These are phyloP conservation scores for Anas platyrhynchos DNA, from an alignment of 2,113 vertebrate species.

Conservation along the genomic window DNA sequence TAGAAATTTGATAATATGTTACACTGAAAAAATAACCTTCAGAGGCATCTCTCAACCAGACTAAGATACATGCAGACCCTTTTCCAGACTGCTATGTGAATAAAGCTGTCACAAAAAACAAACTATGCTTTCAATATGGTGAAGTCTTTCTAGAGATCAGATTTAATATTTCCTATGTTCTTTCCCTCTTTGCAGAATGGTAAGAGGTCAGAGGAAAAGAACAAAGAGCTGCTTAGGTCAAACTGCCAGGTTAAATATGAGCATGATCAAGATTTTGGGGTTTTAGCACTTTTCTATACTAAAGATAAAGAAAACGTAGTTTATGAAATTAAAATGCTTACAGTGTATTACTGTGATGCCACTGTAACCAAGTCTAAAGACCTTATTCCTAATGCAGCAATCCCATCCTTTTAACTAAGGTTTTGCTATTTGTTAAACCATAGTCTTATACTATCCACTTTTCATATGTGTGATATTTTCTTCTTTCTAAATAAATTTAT, in stretches of 20 bases:
- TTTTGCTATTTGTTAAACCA: neutral
- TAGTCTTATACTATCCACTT: neutral
- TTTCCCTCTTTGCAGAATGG: neutral
- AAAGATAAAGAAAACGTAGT: neutral
- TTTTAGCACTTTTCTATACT: neutral
- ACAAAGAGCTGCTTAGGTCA: neutral
- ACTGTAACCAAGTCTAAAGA: neutral
- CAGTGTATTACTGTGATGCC: neutral
- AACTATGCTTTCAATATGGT: neutral
- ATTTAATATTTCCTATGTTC: neutral
- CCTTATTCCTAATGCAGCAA: neutral
- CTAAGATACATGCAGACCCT: neutral
- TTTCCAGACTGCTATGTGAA: neutral
- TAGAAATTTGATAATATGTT: neutral
- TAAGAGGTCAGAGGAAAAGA: neutral
- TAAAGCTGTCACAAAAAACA: neutral
- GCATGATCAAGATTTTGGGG: neutral
- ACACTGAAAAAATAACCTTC: neutral
- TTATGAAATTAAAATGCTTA: neutral
- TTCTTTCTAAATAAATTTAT: neutral
- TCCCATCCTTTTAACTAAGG: neutral
- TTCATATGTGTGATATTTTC: neutral
- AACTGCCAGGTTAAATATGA: neutral
- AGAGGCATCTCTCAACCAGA: neutral
- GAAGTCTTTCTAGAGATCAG: neutral